These are phyloP conservation scores for Tupaia tana DNA, from an alignment of 2,113 vertebrate genomes.

Conservation along the genomic window DNA sequence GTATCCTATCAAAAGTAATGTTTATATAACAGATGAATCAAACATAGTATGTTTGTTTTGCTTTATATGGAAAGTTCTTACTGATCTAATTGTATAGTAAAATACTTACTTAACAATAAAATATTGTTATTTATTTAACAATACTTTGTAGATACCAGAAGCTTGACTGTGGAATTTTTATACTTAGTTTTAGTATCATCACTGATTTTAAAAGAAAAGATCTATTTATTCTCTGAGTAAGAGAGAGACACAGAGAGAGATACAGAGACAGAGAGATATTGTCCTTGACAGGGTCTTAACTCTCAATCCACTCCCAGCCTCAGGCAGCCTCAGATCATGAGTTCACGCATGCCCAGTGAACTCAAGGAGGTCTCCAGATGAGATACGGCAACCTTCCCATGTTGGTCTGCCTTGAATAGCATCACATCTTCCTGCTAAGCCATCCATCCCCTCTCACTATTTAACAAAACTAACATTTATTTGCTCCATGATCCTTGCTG, in stretches of 20 bases:
- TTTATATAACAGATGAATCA: constrained; percentile 13
- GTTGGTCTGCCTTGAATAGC: no score
- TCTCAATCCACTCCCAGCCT: no score
- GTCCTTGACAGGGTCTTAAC: no score
- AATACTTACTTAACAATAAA: constrained; percentile 13
- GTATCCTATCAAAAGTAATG: neutral
- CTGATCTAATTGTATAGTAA: neutral
- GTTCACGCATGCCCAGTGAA: no score
- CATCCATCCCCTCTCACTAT: neutral
- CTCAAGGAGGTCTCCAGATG: no score
- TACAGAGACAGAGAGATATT: no score
- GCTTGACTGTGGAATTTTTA: neutral
- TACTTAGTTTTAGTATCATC: neutral
- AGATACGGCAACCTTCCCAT: no score
- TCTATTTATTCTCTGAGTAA: no score
- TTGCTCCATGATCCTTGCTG: neutral
- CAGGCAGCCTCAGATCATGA: no score
- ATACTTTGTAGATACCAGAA: constrained; percentile 21
- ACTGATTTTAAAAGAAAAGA: no score
- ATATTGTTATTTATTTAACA: neutral
- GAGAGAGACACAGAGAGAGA: no score
- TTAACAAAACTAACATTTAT: neutral
- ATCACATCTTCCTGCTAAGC: no score
- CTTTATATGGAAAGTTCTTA: neutral
- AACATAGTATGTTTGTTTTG: constrained; percentile 21